These are phyloP conservation scores for Hyla sarda DNA, from an alignment of 2,113 vertebrate genomes.

Conservation along the genomic window DNA sequence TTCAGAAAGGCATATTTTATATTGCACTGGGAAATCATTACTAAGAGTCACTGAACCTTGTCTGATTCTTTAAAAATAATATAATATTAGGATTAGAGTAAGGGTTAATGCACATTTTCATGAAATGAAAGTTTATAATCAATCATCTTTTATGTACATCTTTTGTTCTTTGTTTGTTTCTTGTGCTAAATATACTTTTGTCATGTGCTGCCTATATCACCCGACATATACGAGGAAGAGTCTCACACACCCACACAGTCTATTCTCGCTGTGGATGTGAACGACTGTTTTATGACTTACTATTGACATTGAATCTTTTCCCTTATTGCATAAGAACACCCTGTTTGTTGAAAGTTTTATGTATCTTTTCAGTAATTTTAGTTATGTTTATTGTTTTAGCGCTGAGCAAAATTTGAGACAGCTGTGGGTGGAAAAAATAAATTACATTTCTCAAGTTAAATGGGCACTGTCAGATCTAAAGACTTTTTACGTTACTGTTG, in stretches of 20 bases:
- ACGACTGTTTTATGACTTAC: not conserved
- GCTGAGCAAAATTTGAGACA: no score
- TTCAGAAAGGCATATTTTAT: no score
- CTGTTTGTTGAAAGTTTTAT: not conserved
- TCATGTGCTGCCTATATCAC: not conserved
- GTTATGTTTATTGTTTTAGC: no score
- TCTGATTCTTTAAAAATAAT: no score
- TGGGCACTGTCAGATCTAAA: no score
- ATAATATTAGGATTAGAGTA: no score
- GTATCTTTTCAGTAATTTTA: no score
- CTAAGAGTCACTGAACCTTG: no score
- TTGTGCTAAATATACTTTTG: not conserved
- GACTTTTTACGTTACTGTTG: no score
- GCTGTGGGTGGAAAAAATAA: no score
- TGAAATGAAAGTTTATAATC: not conserved
- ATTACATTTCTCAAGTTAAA: no score
- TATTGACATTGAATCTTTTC: not conserved
- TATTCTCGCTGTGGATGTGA: not conserved
- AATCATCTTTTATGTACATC: not conserved
- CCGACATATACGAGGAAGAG: not conserved
- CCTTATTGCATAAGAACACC: not conserved
- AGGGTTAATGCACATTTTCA: not conserved
- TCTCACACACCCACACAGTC: slow-evolving; percentile 4
- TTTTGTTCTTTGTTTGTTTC: not conserved
- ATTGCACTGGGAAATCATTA: no score